These are phyloP conservation scores for Microcebus griseorufus DNA, from an alignment of 2,113 vertebrate genomes.

Conservation along the genomic window DNA sequence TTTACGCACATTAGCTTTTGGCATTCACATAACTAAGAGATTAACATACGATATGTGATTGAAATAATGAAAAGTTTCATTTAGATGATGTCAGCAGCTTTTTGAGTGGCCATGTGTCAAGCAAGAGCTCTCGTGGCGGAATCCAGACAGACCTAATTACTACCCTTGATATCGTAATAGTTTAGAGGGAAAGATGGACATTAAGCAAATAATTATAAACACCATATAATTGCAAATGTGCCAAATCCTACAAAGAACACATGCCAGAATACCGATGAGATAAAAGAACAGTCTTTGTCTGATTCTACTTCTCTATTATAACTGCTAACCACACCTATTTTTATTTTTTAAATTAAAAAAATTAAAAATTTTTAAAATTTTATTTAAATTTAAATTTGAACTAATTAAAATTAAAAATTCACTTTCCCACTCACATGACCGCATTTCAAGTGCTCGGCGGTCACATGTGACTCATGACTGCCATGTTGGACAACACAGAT, in stretches of 20 bases:
- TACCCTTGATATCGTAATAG: neutral
- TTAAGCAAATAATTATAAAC: neutral
- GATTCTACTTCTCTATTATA: neutral
- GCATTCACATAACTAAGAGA: neutral
- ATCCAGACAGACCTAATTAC: neutral
- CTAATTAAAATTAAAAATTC: neutral
- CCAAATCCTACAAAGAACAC: neutral
- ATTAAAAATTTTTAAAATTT: no score
- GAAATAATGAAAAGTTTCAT: slow-evolving; percentile 27
- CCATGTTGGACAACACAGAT: no score
- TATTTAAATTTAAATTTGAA: neutral
- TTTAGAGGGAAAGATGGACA: neutral
- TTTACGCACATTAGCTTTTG: neutral
- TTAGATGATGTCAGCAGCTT: neutral
- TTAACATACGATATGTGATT: neutral
- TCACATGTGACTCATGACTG: neutral
- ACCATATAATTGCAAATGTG: neutral
- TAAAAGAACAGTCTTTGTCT: neutral
- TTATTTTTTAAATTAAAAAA: no score
- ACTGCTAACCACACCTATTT: neutral
- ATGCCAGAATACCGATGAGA: neutral
- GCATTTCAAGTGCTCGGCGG: neutral
- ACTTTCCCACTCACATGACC: neutral
- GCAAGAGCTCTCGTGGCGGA: neutral
- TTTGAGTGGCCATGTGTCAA: neutral